Evolutionary conservation across 2,888 invertebrate species (phyloP).

Genomic region (Calameuta pallipes): DNA sequence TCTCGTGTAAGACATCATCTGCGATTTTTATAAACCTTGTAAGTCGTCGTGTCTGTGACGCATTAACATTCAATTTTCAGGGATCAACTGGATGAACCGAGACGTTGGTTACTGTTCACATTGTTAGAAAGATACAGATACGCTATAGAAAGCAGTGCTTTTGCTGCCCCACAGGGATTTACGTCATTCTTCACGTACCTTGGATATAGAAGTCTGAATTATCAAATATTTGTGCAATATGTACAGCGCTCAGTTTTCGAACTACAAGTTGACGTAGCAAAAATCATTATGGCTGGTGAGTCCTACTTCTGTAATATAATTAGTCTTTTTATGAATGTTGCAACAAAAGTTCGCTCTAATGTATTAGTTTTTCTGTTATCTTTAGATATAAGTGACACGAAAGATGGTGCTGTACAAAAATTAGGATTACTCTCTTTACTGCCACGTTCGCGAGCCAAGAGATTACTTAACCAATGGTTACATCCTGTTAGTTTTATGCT

Average conservation of each 20-base stretch:
- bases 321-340: not conserved
- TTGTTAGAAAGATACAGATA: constrained; percentile 85
- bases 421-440: constrained; percentile 78
- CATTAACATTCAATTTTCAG: constrained; percentile 66
- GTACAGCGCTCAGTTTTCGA: constrained; percentile 86
- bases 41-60: not conserved
- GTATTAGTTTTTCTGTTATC: constrained; percentile 12
- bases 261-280: constrained; percentile 88
- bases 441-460: constrained; percentile 82
- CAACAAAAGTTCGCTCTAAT: not conserved
- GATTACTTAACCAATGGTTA: constrained; percentile 82
- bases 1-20: constrained; percentile 73
- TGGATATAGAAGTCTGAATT: constrained; percentile 82
- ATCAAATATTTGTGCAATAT: constrained; percentile 85
- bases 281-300: constrained; percentile 82
- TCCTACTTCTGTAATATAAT: not conserved
- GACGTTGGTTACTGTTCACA: constrained; percentile 80
- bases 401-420: constrained; percentile 76
- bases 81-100: constrained; percentile 78
- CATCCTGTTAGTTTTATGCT: constrained; percentile 82
- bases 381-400: constrained; percentile 66
- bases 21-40: constrained; percentile 2
- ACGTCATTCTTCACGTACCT: constrained; percentile 90
- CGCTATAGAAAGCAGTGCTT: constrained; percentile 83
- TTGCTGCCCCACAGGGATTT: constrained; percentile 87